Conservation (phyloP, 2,797 vertebrate species). For the Limnodromus scolopaceus region DNA sequence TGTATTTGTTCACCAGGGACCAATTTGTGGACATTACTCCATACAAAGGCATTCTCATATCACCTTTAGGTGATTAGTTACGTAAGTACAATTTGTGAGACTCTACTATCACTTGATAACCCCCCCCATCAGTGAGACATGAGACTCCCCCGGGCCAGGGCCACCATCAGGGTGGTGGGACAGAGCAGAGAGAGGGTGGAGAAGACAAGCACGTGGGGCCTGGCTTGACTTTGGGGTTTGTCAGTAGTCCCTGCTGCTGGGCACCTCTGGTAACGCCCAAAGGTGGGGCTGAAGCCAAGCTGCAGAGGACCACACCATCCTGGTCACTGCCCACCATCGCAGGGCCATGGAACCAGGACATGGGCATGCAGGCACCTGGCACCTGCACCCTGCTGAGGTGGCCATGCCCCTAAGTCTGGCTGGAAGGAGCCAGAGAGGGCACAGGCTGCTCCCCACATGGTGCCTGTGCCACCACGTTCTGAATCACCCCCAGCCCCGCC, state of each 20-base stretch:
- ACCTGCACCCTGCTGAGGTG: background rate
- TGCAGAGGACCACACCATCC: background rate
- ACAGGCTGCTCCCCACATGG: background rate
- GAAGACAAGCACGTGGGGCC: background rate
- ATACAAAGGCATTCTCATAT: too few relatives aligned
- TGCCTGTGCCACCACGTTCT: fast-evolving
- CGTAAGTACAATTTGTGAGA: too few relatives aligned
- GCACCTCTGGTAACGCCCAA: fast-evolving
- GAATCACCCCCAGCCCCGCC: fast-evolving
- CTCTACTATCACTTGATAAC: too few relatives aligned
- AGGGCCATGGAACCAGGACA: background rate
- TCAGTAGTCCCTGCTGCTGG: background rate
- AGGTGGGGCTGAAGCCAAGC: conserved; percentile 20
- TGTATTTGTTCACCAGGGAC: too few relatives aligned
- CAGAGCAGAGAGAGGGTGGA: background rate
- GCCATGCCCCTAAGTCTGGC: fast-evolving
- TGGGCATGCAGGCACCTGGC: fast-evolving
- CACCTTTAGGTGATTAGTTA: too few relatives aligned
- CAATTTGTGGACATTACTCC: too few relatives aligned
- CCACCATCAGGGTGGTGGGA: background rate
- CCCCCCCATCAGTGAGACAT: background rate
- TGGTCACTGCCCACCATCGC: fast-evolving
- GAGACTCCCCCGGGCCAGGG: fast-evolving
- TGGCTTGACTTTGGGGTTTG: background rate
- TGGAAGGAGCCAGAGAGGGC: background rate